Percentiles rank a stretch among this genome's conserved stretches.
Evolutionary conservation across 2,113 vertebrate species (phyloP).

Genomic region (Chlamydotis undulata): DNA sequence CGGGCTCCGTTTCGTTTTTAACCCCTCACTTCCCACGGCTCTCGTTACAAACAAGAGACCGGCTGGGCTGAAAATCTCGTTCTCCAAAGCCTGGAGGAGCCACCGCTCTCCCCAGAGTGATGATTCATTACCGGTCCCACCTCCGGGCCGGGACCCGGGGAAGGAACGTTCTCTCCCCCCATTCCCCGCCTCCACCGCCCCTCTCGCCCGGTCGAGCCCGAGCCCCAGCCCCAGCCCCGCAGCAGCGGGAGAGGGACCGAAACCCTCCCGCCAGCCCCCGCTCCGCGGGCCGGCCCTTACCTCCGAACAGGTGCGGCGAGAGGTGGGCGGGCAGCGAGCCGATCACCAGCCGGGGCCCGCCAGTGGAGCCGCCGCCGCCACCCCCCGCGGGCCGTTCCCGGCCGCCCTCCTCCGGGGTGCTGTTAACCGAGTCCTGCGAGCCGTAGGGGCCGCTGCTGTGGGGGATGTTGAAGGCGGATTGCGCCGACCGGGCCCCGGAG

Average conservation of each 20-base stretch:
- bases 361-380: slow-evolving; percentile 61
- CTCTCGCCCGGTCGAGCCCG: no score
- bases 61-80: not conserved
- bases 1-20: not conserved
- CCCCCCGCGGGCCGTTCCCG: slow-evolving; percentile 65
- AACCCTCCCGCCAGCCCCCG: not conserved
- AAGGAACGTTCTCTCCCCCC: not conserved
- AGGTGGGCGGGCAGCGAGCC: slow-evolving; percentile 91
- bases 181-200: not conserved
- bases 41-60: not conserved
- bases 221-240: not conserved
- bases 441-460: slow-evolving; percentile 82
- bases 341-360: slow-evolving; percentile 85
- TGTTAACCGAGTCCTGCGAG: slow-evolving; percentile 89
- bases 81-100: not conserved
- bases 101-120: not conserved
- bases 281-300: slow-evolving; percentile 66
- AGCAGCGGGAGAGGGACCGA: not conserved
- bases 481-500: slow-evolving; percentile 63
- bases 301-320: slow-evolving; percentile 94
- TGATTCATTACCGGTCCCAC: not conserved
- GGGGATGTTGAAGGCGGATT: slow-evolving; percentile 83
- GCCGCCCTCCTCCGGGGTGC: slow-evolving; percentile 81
- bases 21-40: not conserved
- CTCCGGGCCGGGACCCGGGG: not conserved